phyloP scores from a whole-genome alignment of 2,797 vertebrate genomes.

The Vireo griseus region DNA sequence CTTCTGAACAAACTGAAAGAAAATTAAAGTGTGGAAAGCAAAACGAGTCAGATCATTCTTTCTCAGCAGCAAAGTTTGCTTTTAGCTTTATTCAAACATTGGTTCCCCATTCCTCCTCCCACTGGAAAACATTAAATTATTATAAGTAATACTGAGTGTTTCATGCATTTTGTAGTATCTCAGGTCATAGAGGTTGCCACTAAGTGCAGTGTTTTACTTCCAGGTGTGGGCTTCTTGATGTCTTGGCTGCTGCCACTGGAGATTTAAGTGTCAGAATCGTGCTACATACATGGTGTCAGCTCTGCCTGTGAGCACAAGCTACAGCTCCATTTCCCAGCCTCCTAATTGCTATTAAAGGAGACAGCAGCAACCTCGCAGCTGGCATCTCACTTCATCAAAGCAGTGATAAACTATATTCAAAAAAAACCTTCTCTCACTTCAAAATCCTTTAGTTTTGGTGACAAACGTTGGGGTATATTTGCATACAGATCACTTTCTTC shows the following conservation, averaged over 20 bases:
- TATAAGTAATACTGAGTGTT: neutral
- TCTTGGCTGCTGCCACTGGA: neutral
- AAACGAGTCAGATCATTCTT: neutral
- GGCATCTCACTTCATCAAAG: slow-evolving; percentile 53
- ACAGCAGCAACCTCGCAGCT: slow-evolving; percentile 32
- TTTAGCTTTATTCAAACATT: neutral
- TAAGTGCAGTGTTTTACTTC: slow-evolving; percentile 3
- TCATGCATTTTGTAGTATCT: slow-evolving; percentile 9
- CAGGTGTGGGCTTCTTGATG: neutral
- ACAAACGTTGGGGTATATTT: slow-evolving; percentile 63
- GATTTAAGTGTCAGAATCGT: slow-evolving; percentile 50
- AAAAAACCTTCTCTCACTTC: slow-evolving; percentile 36
- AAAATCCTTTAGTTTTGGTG: slow-evolving; percentile 54
- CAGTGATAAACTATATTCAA: slow-evolving; percentile 50
- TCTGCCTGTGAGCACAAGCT: slow-evolving; percentile 26
- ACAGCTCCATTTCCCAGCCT: neutral
- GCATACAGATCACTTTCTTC: slow-evolving; percentile 66
- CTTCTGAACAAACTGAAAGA: neutral
- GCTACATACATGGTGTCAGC: slow-evolving; percentile 13
- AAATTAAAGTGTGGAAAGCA: neutral
- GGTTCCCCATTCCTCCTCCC: neutral
- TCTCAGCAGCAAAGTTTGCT: neutral
- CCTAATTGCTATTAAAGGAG: slow-evolving; percentile 49
- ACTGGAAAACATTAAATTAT: neutral
- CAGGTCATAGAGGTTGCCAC: neutral